Base-by-base conservation (phyloP, 2,888 invertebrate species). In the Melanchra persicariae region DNA sequence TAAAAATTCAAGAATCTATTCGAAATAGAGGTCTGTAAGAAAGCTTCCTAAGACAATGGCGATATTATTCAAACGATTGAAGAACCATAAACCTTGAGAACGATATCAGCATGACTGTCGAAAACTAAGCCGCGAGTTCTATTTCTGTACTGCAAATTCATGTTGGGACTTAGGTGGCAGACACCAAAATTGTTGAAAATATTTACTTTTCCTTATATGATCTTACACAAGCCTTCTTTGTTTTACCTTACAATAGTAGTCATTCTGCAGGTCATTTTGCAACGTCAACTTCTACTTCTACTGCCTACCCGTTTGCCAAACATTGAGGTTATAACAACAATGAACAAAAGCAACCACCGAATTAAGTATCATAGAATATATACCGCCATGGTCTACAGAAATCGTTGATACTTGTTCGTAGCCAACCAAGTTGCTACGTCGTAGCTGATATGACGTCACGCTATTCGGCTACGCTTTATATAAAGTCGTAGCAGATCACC, bases 31-130 rank as follows among this genome's bases (percentile, higher is more conserved):
- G 15, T 43, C 45, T 60, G 8, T 49, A n/a, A 19, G 52, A 58
- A 51, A 45, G 57, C 26, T 58, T 49, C 45, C 37, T 47, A 37
- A 66, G 57, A 45, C 65, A 77, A 81, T 65, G 49, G 54, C 30
- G n/a, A 66, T 70, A 81, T 81, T 76, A 76, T 76, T 54, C 70
- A 68, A 72, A 57, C 65, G 73, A 67, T 76, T 70, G 71, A 65
- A 70, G 55, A 68, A 30, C 37, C 58, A 70, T 70, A 66, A 81
- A 83, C 81, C 73, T 77, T 74, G 60, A 15, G 43, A 37, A 37
- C 54, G 64, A 49, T 67, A 70, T 51, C 76, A 45, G 30, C 63
- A 62, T 69, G 81, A 76, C 70, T 45, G 34, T 51, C 52, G 37
- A 70, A 72, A 70, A 72, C 40, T n/a, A 54, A 58, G 40, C 26